Evolutionary conservation across 2,888 invertebrate genomes (phyloP), one percentile per base, ranked within the genome.

Genomic region (Lycocerus yunnanus): DNA sequence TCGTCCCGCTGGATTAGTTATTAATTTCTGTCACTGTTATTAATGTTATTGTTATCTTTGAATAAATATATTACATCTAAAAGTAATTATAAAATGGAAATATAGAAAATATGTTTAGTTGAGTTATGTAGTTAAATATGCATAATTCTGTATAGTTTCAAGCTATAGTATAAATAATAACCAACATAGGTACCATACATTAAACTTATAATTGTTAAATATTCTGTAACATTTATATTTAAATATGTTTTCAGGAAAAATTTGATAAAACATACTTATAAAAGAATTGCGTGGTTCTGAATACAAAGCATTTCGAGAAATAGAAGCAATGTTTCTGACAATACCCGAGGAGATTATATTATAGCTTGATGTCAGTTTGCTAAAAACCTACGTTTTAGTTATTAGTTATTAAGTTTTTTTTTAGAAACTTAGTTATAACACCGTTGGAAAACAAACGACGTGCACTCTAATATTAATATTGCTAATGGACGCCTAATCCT

Each of bases 391-490:
- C 43, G 43, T 43, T 43, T 43, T 43, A 43, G 21, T 43, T 43
- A 43, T 43, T 43, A 43, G 43, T 43, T 43, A 43, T 43, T 43
- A 43, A 43, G n/a, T 43, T 43, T 43, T 43, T 43, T n/a, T 43
- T n/a, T 43, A 21, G 1, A 43, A n/a, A 43, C 43, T 43, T n/a
- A 43, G 43, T 43, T 43, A 43, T 43, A 43, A 43, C 43, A 67
- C 67, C 60, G 72, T 63, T 72, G 72, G 67, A 60, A 68, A 67
- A 66, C 66, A 74, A 71, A 69, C 65, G 74, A 73, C 61, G 72
- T 69, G 71, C 73, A 72, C 72, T 74, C 68, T 70, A 76, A 76
- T 78, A 78, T 78, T 78, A 78, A 76, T 76, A 76, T 70, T 74
- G 74, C 78, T 78, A 78, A 78, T 78, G 78, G 72, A 66, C 16